Conservation (phyloP, 2,888 invertebrate species). For the Erebia ligea region DNA sequence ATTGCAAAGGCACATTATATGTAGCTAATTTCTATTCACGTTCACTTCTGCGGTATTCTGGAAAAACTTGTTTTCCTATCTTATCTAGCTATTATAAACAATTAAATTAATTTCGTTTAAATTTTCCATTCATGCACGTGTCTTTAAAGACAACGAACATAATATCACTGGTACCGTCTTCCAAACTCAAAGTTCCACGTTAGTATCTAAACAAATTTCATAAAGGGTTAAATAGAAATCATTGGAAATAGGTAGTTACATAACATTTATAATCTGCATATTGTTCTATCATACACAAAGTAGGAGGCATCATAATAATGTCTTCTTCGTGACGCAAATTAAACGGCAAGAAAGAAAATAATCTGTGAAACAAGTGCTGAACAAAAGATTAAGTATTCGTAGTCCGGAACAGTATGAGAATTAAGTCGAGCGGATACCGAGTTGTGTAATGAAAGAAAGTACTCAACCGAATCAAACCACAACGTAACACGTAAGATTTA, state of each 20-base stretch:
- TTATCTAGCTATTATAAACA: too few relatives aligned
- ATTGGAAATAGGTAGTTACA: conserved; percentile 22
- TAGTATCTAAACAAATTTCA: background rate
- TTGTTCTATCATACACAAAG: background rate
- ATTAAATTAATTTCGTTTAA: background rate
- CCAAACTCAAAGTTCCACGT: background rate
- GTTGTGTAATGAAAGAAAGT: conserved; percentile 57
- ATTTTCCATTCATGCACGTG: background rate
- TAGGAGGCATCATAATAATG: conserved; percentile 27
- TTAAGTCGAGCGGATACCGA: conserved; percentile 47
- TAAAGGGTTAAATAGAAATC: conserved; percentile 26
- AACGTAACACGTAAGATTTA: conserved; percentile 38
- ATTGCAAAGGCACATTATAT: too few relatives aligned
- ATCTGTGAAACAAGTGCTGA: conserved; percentile 43
- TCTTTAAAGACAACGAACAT: background rate
- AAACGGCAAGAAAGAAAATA: conserved; percentile 42
- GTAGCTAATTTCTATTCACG: too few relatives aligned
- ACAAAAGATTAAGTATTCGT: conserved; percentile 46
- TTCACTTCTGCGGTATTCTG: too few relatives aligned
- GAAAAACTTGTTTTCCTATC: too few relatives aligned
- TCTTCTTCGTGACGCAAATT: conserved; percentile 40
- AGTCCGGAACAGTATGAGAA: conserved; percentile 45
- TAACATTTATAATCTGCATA: conserved; percentile 5
- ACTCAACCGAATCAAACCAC: conserved; percentile 46
- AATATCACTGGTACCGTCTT: background rate